phyloP scores from a whole-genome alignment of 2,113 vertebrate species.

The Panthera leo region DNA sequence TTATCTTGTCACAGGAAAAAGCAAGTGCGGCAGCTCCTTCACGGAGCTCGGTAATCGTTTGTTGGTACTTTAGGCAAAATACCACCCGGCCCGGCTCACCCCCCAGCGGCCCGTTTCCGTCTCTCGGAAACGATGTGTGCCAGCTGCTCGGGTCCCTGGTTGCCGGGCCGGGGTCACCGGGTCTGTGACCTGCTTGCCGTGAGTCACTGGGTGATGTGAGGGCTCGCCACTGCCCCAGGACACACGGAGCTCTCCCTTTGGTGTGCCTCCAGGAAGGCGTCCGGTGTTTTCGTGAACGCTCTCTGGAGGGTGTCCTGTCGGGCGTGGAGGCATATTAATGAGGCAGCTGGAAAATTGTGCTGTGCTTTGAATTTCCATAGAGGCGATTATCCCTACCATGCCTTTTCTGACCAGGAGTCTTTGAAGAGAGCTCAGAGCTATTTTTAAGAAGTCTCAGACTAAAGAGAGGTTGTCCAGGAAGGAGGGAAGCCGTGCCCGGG shows the following conservation, averaged over 20 bases:
- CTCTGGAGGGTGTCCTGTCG: background rate
- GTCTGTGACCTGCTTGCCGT: background rate
- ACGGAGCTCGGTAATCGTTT: background rate
- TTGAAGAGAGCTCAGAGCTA: slow-evolving; percentile 56
- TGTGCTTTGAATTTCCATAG: background rate
- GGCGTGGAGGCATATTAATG: background rate
- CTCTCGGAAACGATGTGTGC: background rate
- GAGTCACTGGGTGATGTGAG: background rate
- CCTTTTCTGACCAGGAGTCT: slow-evolving; percentile 43
- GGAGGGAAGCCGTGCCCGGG: background rate
- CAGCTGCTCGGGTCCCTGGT: background rate
- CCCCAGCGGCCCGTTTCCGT: background rate
- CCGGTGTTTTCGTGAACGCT: background rate
- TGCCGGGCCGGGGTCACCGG: background rate
- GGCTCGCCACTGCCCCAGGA: background rate
- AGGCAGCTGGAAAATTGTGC: background rate
- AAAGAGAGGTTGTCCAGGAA: background rate
- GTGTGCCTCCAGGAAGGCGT: too few relatives aligned
- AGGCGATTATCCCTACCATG: background rate
- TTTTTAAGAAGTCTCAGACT: slow-evolving; percentile 50
- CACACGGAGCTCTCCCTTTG: accelerated
- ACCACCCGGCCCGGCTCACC: background rate
- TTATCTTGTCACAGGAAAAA: background rate
- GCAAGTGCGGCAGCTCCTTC: background rate
- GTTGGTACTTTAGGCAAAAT: background rate